A percentile compares a stretch with the other conserved stretches of the same genome.
Evolutionary conservation across 2,888 invertebrate genomes (phyloP).

Genomic region (Ametastegia equiseti): DNA sequence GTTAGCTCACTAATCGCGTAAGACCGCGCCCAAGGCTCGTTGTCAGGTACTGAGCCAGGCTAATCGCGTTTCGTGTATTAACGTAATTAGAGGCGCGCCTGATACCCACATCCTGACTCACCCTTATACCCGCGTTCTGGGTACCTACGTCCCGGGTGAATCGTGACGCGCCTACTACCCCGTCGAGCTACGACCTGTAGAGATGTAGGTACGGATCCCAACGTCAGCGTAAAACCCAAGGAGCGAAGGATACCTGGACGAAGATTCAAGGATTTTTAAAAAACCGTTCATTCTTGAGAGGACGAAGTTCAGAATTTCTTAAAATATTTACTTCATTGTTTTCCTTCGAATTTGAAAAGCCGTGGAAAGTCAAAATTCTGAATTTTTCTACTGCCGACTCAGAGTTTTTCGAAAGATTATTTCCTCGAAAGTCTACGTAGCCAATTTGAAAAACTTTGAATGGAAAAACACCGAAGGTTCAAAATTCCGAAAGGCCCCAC

Average conservation of each 20-base stretch:
- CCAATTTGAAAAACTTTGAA: too few relatives aligned
- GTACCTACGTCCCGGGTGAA: slow-evolving; percentile 16
- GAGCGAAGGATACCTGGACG: neutral
- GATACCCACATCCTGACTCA: neutral
- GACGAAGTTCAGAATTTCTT: neutral
- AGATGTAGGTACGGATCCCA: neutral
- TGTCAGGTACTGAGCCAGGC: slow-evolving; percentile 31
- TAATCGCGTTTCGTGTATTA: slow-evolving; percentile 36
- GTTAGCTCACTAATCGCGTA: slow-evolving; percentile 9
- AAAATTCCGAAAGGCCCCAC: too few relatives aligned
- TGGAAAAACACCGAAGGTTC: too few relatives aligned
- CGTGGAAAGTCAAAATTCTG: too few relatives aligned
- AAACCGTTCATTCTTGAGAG: too few relatives aligned
- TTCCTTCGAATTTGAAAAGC: too few relatives aligned
- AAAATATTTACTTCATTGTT: too few relatives aligned
- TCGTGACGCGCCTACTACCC: slow-evolving; percentile 9
- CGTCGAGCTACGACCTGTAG: slow-evolving; percentile 4
- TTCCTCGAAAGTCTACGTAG: too few relatives aligned
- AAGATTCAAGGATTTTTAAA: too few relatives aligned
- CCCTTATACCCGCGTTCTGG: too few relatives aligned
- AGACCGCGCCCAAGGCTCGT: slow-evolving; percentile 21
- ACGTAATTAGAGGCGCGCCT: slow-evolving; percentile 32
- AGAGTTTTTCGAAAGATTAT: too few relatives aligned
- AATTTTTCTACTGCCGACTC: too few relatives aligned
- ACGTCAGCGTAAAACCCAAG: neutral